Percentiles rank a stretch among this genome's conserved stretches.
These are phyloP conservation scores for Buathra laborator DNA, from an alignment of 2,888 invertebrate genomes.

Conservation along the genomic window DNA sequence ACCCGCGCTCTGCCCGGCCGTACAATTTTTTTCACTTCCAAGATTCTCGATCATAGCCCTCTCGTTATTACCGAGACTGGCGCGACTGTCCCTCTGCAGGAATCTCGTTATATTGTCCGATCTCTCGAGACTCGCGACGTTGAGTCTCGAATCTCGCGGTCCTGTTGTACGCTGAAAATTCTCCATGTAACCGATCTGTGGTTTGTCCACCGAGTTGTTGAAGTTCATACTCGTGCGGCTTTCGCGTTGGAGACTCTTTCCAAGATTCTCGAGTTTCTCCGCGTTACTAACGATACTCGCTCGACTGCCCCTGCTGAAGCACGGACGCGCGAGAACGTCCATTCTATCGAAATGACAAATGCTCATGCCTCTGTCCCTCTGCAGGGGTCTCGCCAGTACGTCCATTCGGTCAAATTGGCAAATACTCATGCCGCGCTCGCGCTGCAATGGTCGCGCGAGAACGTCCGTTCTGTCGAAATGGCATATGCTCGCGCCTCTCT, in stretches of 20 bases:
- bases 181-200: conserved; percentile 42
- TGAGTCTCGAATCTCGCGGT: conserved; percentile 54
- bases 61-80: conserved; percentile 62
- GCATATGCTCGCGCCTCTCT: conserved; percentile 78
- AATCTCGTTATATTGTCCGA: conserved; percentile 66
- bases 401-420: conserved; percentile 78
- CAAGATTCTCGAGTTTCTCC: conserved; percentile 72
- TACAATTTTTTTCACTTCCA: conserved; percentile 25
- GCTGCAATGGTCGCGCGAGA: conserved; percentile 75
- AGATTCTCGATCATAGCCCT: conserved; percentile 57
- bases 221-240: conserved; percentile 69
- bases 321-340: conserved; percentile 71
- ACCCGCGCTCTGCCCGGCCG: conserved; percentile 55
- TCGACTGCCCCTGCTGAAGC: conserved; percentile 72
- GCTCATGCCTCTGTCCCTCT: conserved; percentile 77
- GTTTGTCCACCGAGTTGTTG: conserved; percentile 59
- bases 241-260: conserved; percentile 68
- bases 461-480: conserved; percentile 78
- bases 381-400: conserved; percentile 72
- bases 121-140: conserved; percentile 72
- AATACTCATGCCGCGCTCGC: conserved; percentile 78
- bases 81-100: conserved; percentile 65
- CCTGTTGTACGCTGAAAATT: conserved; percentile 39
- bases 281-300: conserved; percentile 74
- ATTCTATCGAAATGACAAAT: conserved; percentile 78